Evolutionary conservation across 2,113 vertebrate species (phyloP), one percentile per base, ranked within the genome.

Genomic region (Entosphenus tridentatus): DNA sequence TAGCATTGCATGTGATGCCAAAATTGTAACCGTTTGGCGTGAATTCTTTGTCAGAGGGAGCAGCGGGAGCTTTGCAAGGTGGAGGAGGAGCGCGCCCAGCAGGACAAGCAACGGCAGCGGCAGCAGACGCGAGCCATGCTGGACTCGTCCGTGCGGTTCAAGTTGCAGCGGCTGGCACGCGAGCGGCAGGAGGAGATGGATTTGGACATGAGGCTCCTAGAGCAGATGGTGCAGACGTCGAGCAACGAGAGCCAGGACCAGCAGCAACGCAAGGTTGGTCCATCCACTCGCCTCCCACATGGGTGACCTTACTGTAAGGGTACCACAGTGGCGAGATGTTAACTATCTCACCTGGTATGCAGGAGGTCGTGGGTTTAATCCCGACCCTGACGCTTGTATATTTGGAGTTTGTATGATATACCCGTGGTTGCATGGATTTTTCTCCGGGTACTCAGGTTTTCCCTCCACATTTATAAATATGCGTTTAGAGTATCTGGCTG

Each of bases 141-240:
- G 74, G 80, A 89, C 12, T 74, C 72, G 1, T 78, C 81, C 8
- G 57, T 79, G 3, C 74, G 71, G 56, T 78, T 85, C 67, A 96
- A 82, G 76, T 79, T 76, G 73, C 78, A 77, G 16, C 78, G 71
- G 1, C 73, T 82, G 68, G 73, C 79, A 2, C 75, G 73, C 68
- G 80, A 86, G 71, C 78, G 80, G 72, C 77, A 81, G 73, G 76
- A 78, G 1, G 83, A 90, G 54, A 79, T 84, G 59, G 79, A 81
- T 2, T 68, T 81, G 68, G 84, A 92, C 69, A 77, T 81, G 78
- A 80, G 74, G 69, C 78, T 86, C 55, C 73, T 87, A 3, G 79
- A 86, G 71, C 72, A 74, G 14, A 68, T 78, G 68, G 75, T 81
- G 57, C 54, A 72, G 14, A 76, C 82, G 71, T 70, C 77, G 1